Evolutionary conservation across 2,888 invertebrate genomes (phyloP), one percentile per base, ranked within the genome.

Genomic region (Amiota minor): DNA sequence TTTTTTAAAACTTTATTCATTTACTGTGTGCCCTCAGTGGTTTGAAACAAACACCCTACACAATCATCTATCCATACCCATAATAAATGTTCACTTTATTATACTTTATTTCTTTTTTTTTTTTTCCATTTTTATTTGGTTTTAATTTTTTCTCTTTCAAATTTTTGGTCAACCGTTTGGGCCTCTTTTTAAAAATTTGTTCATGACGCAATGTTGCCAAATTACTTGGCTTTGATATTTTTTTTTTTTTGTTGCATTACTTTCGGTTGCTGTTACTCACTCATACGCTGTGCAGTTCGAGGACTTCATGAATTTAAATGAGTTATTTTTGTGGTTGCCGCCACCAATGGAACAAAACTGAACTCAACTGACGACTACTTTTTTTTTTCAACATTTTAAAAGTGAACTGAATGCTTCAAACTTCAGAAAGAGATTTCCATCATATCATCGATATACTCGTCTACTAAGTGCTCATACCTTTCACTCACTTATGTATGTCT

Each of bases 1-100:
- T 59, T 20, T 59, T 16, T 18, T 56, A 50, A 74, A 83, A 80
- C 77, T 86, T 85, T 84, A 80, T 75, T 76, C 68, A 78, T 77
- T 83, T 83, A 16, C 12, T 53, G n/a, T 50, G 11, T n/a, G 2
- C 14, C 53, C 12, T 12, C 53, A n/a, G 53, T n/a, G 14, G 23
- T 61, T n/a, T 35, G 12, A 20, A 6, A 23, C 12, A 20, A 11
- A 23, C 62, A 11, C 59, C 11, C n/a, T 23, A 20, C 45, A 11
- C 45, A 18, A 45, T n/a, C 62, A 18, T 62, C 62, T 11, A 62
- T n/a, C 55, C n/a, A n/a, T 55, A 62, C 55, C 55, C n/a, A n/a
- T 55, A 23, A 35, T 62, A 8, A 62, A 23, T 62, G 14, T 20
- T 20, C 35, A 62, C 23, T 12, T 9, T 12, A 8, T 16, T 1